Percentiles rank a stretch among this genome's conserved stretches.
Conservation (phyloP, 2,113 vertebrate species). For the Oryctolagus cuniculus region mOryCun1.1 NC_091437.1:56081501-56082000, state of each 20-base stretch:
- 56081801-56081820: slow-evolving; percentile 46
- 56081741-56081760: slow-evolving; percentile 8
- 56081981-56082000: background rate
- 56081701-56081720: slow-evolving; percentile 27
- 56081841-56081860: slow-evolving; percentile 63
- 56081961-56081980: background rate
- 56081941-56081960: background rate
- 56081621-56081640: slow-evolving; percentile 9
- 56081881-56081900: background rate
- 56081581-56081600: slow-evolving; percentile 58
- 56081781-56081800: slow-evolving; percentile 45
- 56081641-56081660: background rate
- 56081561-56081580: slow-evolving; percentile 68
- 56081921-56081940: background rate
- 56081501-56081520: slow-evolving; percentile 71
- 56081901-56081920: background rate
- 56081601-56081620: slow-evolving; percentile 57
- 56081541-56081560: slow-evolving; percentile 72
- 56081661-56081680: slow-evolving; percentile 34
- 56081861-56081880: slow-evolving; percentile 35
- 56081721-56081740: slow-evolving; percentile 27
- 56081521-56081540: slow-evolving; percentile 58
- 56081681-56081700: background rate
- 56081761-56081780: slow-evolving; percentile 52
- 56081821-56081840: slow-evolving; percentile 47